Evolutionary conservation across 2,888 invertebrate species (phyloP), one percentile per base, ranked within the genome.

Genomic region (Habroteleia sp.): DNA sequence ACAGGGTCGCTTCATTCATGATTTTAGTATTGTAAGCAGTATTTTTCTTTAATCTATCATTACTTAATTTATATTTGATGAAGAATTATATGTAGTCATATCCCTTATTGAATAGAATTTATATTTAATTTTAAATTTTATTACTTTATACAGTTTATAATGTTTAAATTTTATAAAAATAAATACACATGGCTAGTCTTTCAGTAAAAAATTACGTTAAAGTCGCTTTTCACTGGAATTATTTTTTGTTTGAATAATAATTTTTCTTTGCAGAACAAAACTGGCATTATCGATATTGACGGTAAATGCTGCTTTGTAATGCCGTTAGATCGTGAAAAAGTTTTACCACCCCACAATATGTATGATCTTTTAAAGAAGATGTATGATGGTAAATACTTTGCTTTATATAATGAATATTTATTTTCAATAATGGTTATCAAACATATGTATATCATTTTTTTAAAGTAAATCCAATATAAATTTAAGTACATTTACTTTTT

Each of bases 1-100:
- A 25, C 92, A 92, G 39, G 96, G 97, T 60, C 92, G 95, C 76
- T 97, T 97, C 85, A 93, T 98, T 81, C 98, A 98, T 83, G 97
- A 98, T 89, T 98, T 98, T 87, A 93, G 93, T 78, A 92, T 92
- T 79, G 93, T 92, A 84, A 84, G 90, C 87, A 6, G 13, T 4
- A 31, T 11, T 17, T 46, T 5, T 2, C 5, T 8, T 10, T 17
- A 1, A 20, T 29, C 17, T 41, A 13, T 10, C n/a, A 8, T 37
- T 7, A 14, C 5, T 37, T 37, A 8, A 37, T 37, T 37, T 14
- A 11, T 33, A 33, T 8, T 11, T 11, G 1, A 11, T 8, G n/a
- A n/a, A n/a, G n/a, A n/a, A n/a, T n/a, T n/a, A n/a, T n/a, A n/a
- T n/a, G n/a, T n/a, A n/a, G n/a, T n/a, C n/a, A n/a, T n/a, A n/a